Percentiles rank a stretch among this genome's conserved stretches.
Conservation (phyloP, 2,797 vertebrate genomes). For the Gila robusta region DNA sequence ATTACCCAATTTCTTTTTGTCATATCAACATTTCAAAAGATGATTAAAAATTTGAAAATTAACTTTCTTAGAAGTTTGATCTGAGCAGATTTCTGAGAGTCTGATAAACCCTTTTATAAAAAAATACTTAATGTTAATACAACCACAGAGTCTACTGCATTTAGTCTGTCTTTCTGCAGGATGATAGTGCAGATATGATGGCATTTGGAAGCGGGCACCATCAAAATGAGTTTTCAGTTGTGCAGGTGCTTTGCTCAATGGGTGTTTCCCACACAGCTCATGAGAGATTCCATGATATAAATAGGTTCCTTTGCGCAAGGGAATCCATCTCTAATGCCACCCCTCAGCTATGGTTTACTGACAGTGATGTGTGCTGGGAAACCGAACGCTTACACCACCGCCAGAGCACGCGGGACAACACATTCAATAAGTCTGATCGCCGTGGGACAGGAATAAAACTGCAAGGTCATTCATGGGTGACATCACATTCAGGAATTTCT, state of each 20-base stretch:
- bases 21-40: not conserved
- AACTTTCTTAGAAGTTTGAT: too few species aligned
- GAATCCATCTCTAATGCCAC: constrained; percentile 44
- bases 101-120: not conserved
- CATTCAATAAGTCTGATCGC: not conserved
- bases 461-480: constrained; percentile 32
- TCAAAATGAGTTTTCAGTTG: not conserved
- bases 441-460: constrained; percentile 18
- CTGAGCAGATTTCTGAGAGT: not conserved
- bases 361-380: constrained; percentile 65
- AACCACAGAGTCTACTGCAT: not conserved
- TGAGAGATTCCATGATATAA: constrained; percentile 62
- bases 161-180: not conserved
- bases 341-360: constrained; percentile 53
- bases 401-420: not conserved
- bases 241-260: constrained; percentile 35
- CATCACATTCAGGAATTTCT: constrained; percentile 11
- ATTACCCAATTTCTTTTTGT: not conserved
- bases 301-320: constrained; percentile 65
- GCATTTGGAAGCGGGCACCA: not conserved
- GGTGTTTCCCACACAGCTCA: constrained; percentile 45
- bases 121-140: not conserved
- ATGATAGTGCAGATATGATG: not conserved
- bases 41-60: not conserved
- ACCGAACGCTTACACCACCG: constrained; percentile 49